phyloP scores from a whole-genome alignment of 1,140 invertebrate genomes.

The Odontomachus brunneus region DNA sequence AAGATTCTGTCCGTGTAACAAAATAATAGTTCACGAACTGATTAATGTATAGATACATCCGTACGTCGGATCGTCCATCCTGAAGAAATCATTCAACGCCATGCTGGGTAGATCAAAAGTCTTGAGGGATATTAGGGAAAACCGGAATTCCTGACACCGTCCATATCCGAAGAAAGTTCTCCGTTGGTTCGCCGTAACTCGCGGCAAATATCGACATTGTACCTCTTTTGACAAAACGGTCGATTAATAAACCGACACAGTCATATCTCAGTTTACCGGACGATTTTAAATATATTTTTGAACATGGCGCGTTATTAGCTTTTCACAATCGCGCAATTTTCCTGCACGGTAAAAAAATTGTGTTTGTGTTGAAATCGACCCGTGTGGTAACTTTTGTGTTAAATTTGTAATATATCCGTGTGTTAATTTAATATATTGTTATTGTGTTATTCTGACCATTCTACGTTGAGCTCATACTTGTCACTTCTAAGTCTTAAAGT shows the following conservation, averaged over 20 bases:
- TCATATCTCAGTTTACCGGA: background rate
- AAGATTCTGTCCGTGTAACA: too few relatives aligned
- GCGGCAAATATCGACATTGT: constrained; percentile 45
- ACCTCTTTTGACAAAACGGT: background rate
- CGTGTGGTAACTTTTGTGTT: too few relatives aligned
- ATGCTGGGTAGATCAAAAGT: constrained; percentile 53
- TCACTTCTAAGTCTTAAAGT: too few relatives aligned
- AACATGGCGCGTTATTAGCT: background rate
- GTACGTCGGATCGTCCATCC: constrained; percentile 58
- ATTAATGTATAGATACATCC: constrained; percentile 63
- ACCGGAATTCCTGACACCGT: background rate
- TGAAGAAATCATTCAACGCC: constrained; percentile 68
- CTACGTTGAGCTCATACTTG: too few relatives aligned
- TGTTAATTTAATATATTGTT: too few relatives aligned
- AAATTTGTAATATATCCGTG: too few relatives aligned
- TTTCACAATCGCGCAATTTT: background rate
- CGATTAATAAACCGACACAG: background rate
- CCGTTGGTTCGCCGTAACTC: constrained; percentile 50
- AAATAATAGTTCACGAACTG: too few relatives aligned
- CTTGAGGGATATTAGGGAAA: background rate
- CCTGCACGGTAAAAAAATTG: too few relatives aligned
- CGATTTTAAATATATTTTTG: constrained; percentile 21
- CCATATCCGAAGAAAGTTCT: constrained; percentile 56
- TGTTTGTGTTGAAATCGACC: too few relatives aligned
- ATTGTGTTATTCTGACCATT: too few relatives aligned